Conservation (phyloP, 2,113 vertebrate genomes). For the Caloenas nicobarica region DNA sequence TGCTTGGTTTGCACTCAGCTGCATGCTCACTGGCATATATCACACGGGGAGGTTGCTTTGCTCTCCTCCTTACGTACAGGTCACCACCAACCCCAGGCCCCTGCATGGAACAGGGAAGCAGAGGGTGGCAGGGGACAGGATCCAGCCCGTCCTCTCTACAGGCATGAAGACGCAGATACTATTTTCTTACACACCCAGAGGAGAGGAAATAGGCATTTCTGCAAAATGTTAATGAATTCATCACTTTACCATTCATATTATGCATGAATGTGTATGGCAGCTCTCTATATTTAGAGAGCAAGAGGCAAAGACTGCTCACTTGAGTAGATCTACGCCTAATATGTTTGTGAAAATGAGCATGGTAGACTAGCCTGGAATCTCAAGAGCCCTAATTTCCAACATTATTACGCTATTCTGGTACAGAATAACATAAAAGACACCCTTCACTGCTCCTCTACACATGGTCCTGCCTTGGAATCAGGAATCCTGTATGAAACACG, state of each 20-base stretch:
- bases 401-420: neutral
- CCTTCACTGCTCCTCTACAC: neutral
- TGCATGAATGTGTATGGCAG: neutral
- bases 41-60: neutral
- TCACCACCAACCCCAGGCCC: accelerated
- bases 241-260: conserved; percentile 7
- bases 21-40: neutral
- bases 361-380: neutral
- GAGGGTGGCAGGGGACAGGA: neutral
- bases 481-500: neutral
- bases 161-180: neutral
- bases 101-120: neutral
- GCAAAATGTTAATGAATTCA: conserved; percentile 45
- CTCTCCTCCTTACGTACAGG: neutral
- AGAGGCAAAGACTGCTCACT: conserved; percentile 9
- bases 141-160: neutral
- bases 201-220: conserved; percentile 21
- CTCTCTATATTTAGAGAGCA: conserved; percentile 51
- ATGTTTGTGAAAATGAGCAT: neutral
- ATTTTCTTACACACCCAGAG: neutral
- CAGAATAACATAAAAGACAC: neutral
- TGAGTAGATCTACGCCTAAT: neutral
- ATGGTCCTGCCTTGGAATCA: neutral
- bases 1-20: neutral
- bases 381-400: neutral